These are phyloP conservation scores for Megaceryle torquata DNA, from an alignment of 2,113 vertebrate species.

Conservation along the genomic window DNA sequence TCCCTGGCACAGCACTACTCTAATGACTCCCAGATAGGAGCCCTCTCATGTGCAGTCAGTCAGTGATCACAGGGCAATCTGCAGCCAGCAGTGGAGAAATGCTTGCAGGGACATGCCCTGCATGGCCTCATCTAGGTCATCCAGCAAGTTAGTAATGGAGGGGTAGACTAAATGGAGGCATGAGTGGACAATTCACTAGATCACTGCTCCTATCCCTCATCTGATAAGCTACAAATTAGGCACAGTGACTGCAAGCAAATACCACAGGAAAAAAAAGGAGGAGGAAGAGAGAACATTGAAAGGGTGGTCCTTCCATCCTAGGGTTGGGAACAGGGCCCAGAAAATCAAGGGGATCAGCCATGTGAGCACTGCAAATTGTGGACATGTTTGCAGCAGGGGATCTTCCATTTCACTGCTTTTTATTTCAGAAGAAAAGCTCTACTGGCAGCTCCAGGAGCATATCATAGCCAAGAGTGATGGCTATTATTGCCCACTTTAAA, in stretches of 20 bases:
- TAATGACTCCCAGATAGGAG: neutral
- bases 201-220: neutral
- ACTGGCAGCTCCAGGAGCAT: neutral
- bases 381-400: neutral
- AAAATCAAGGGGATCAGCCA: neutral
- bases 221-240: neutral
- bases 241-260: neutral
- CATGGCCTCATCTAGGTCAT: neutral
- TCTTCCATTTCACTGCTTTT: neutral
- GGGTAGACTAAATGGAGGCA: neutral
- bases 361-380: neutral
- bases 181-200: neutral
- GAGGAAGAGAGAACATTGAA: neutral
- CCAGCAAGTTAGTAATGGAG: neutral
- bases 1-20: neutral
- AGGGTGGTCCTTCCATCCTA: neutral
- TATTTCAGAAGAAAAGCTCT: neutral
- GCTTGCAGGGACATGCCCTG: neutral
- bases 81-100: rapidly evolving
- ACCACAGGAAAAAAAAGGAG: neutral
- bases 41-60: rapidly evolving
- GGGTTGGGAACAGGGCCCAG: neutral
- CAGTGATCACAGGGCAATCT: rapidly evolving
- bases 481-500: neutral
- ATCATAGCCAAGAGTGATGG: neutral